Base-by-base conservation (phyloP, 2,797 vertebrate genomes). In the Poeciliopsis presidionis region DNA sequence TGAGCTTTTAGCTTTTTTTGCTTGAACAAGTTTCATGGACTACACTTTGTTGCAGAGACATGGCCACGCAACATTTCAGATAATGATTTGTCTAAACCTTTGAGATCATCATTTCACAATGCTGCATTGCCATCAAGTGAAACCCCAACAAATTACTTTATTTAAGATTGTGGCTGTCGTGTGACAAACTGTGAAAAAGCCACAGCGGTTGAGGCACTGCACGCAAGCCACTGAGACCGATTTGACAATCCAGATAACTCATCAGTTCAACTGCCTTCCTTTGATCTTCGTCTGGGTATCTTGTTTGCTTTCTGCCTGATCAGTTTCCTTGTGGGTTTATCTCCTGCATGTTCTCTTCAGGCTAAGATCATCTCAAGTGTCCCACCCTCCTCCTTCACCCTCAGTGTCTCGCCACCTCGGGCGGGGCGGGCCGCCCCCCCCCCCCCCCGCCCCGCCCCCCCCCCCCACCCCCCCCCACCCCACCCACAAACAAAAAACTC, bases 351-450 rank as follows among this genome's bases (percentile, higher is more conserved):
- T 78, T 89, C 87, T 84, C 89, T 92, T 74, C 80, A 82, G 86
- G 89, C 93, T 91, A 89, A 89, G 89, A 87, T 89, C 89, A 88
- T 90, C 90, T 73, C 89, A 86, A 90, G 86, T 84, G 84, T 89
- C 90, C 81, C 86, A 79, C 89, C 88, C 91, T 82, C 87, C 84
- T 82, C 73, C 81, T 86, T 80, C 75, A 57, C 84, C 79, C 86
- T 74, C 84, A n/a, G n/a, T 73, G 33, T 12, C 69, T 74, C 76
- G n/a, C n/a, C n/a, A n/a, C n/a, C n/a, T n/a, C n/a, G n/a, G n/a
- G n/a, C n/a, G n/a, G n/a, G n/a, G n/a, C n/a, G n/a, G n/a, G n/a
- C n/a, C n/a, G n/a, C 25, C 63, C 73, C 51, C 77, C 75, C 57
- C 36, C 36, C 2, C 36, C 3, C 2, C 49, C 47, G 11, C 30